Evolutionary conservation across 1,140 invertebrate species (phyloP), one percentile per base, ranked within the genome.

Genomic region (Lepidurus apus): DNA sequence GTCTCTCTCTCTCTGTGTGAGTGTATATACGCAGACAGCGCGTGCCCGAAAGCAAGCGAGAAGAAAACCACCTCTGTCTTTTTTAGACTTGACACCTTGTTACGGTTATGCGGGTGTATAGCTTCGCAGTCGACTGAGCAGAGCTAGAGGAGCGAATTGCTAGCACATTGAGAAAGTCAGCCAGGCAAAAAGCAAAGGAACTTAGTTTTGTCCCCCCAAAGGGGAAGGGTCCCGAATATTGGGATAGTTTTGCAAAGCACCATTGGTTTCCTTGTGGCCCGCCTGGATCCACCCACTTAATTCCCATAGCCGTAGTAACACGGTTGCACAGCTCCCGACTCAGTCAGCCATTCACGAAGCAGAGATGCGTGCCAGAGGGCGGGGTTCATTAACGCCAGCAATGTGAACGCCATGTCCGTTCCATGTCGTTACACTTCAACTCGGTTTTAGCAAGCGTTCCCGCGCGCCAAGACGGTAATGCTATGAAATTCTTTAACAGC

Each of bases 231-330:
- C 53, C 21, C 17, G 53, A 17, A 9, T 21, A 65, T 13, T 21
- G 9, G 53, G n/a, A 65, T 65, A 65, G 53, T 7, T 65, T 65
- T 65, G 53, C 53, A 65, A 65, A 65, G 53, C 53, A 65, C 53
- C 9, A 65, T 65, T 65, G 53, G 53, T 65, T 65, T 65, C 53
- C 53, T 65, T 21, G 13, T 65, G 53, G 53, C 53, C 53, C 53
- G 53, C 53, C 53, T 65, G 53, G 53, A 65, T 65, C 53, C 53
- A 65, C 53, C 53, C 53, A 65, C 53, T 65, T 65, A 65, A 65
- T 65, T 65, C 53, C 53, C 53, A 65, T 65, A 65, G 53, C 53
- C 53, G 53, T 65, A 65, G 53, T 65, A 65, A 65, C 53, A 65
- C 53, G 53, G 53, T 65, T 65, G 53, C 53, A 65, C 53, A 65